These are phyloP conservation scores for Sphaeridia pumilis DNA, from an alignment of 2,888 invertebrate species.

Conservation along the genomic window DNA sequence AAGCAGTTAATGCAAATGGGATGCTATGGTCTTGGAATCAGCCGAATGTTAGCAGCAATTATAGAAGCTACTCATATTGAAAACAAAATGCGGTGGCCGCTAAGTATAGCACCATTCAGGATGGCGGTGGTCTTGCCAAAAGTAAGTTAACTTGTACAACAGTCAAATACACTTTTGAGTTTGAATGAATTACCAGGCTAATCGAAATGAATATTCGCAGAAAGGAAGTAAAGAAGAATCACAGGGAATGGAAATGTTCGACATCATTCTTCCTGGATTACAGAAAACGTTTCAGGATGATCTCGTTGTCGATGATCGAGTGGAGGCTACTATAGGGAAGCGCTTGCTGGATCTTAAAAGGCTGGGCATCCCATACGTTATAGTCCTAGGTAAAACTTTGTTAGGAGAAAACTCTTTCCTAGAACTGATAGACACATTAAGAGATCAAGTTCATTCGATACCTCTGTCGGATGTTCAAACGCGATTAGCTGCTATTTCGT, in stretches of 20 bases:
- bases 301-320: conserved; percentile 69
- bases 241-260: conserved; percentile 46
- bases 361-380: conserved; percentile 65
- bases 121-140: conserved; percentile 79
- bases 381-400: conserved; percentile 61
- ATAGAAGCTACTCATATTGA: conserved; percentile 59
- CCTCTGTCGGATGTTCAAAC: too few species aligned
- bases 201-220: too few species aligned
- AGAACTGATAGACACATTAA: too few species aligned
- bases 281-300: conserved; percentile 45
- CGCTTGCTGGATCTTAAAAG: conserved; percentile 54
- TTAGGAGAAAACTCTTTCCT: too few species aligned
- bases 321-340: conserved; percentile 66
- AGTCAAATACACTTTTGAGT: too few species aligned
- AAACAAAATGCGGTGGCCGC: conserved; percentile 66
- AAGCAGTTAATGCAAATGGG: conserved; percentile 62
- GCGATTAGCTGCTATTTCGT: too few species aligned
- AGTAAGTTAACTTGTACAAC: too few species aligned
- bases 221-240: conserved; percentile 57
- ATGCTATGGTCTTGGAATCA: conserved; percentile 86
- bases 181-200: too few species aligned
- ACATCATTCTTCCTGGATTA: conserved; percentile 39
- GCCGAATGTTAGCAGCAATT: conserved; percentile 68
- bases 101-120: conserved; percentile 62
- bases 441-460: too few species aligned